phyloP scores from a whole-genome alignment of 2,113 vertebrate genomes.

The Pipra filicauda region DNA sequence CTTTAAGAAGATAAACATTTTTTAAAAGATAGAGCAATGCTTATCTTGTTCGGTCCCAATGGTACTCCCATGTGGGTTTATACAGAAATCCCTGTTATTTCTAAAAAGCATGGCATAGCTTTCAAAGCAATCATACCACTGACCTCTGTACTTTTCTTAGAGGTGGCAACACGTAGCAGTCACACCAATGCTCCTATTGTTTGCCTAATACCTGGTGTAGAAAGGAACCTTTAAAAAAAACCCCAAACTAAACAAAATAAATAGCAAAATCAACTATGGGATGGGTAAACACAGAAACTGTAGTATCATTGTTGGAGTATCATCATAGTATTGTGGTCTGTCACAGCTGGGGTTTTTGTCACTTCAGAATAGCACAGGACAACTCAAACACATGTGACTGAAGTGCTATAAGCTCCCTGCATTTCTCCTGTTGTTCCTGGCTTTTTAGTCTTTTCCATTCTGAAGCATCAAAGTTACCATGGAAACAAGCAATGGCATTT shows the following conservation, averaged over 20 bases:
- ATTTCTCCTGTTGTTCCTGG: neutral
- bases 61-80: neutral
- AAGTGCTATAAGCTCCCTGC: neutral
- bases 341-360: neutral
- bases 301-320: neutral
- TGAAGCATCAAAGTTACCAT: conserved; percentile 69
- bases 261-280: neutral
- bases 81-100: neutral
- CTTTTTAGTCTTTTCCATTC: conserved; percentile 46
- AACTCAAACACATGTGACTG: neutral
- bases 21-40: neutral
- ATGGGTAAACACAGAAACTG: neutral
- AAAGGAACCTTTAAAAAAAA: neutral
- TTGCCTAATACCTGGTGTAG: neutral
- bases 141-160: neutral
- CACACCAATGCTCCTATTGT: neutral
- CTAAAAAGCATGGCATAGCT: neutral
- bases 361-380: neutral
- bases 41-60: neutral
- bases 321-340: neutral
- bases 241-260: neutral
- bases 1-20: neutral
- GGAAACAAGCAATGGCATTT: conserved; percentile 54
- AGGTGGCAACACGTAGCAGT: neutral
- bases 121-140: neutral